These are phyloP conservation scores for Picathartes gymnocephalus DNA, from an alignment of 2,113 vertebrate species.

Conservation along the genomic window DNA sequence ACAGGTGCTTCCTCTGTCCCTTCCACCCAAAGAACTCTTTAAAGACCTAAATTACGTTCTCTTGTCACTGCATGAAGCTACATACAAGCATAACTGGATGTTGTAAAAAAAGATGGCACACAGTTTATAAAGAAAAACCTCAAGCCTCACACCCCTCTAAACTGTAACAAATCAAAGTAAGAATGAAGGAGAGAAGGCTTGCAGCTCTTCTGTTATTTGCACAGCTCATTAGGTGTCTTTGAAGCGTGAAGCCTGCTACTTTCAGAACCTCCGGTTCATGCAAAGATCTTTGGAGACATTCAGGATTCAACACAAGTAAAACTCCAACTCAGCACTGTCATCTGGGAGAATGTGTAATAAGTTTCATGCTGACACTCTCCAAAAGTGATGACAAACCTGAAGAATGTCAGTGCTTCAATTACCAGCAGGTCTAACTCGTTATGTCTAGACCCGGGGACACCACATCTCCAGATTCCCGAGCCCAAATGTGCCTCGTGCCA, in stretches of 20 bases:
- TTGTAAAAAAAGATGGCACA: neutral
- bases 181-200: neutral
- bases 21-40: conserved; percentile 17
- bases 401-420: neutral
- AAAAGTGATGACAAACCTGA: neutral
- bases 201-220: neutral
- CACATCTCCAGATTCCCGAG: neutral
- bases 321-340: neutral
- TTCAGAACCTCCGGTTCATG: neutral
- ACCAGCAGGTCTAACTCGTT: conserved; percentile 31
- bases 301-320: neutral
- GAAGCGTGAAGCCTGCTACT: neutral
- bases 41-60: neutral
- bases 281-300: neutral
- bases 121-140: neutral
- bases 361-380: neutral
- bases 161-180: neutral
- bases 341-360: neutral
- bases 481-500: neutral
- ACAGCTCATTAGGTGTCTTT: neutral
- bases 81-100: neutral
- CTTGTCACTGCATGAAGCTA: neutral
- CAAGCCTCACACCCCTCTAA: neutral
- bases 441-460: neutral
- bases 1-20: conserved; percentile 77